phyloP scores from a whole-genome alignment of 2,888 invertebrate genomes.

The Sialis fuliginosa region DNA sequence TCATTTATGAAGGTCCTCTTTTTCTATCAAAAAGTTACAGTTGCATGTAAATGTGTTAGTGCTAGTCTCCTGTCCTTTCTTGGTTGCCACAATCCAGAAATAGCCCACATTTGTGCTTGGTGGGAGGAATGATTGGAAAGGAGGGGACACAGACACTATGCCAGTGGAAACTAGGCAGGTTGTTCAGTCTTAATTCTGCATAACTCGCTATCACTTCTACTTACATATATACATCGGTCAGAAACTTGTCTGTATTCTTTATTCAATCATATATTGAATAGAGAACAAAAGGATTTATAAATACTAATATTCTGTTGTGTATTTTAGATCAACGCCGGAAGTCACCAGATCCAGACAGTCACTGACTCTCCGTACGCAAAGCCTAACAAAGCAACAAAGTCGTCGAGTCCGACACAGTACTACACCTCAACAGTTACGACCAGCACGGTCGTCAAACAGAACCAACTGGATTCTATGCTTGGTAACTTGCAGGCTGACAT shows the following conservation, averaged over 20 bases:
- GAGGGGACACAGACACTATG: background rate
- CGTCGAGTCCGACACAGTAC: conserved; percentile 35
- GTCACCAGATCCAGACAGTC: conserved; percentile 44
- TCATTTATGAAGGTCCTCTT: background rate
- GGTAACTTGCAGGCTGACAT: conserved; percentile 90
- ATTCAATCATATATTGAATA: no score
- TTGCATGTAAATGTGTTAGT: conserved; percentile 7
- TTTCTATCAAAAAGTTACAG: background rate
- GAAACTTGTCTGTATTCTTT: background rate
- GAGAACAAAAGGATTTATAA: no score
- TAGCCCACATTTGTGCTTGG: conserved; percentile 19
- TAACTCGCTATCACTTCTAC: no score
- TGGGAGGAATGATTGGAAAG: conserved; percentile 7
- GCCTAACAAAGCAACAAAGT: conserved; percentile 37
- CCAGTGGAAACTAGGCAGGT: background rate
- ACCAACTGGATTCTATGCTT: conserved; percentile 59
- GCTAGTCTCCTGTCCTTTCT: conserved; percentile 34
- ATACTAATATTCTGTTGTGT: background rate
- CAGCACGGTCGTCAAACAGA: conserved; percentile 26
- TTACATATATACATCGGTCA: background rate
- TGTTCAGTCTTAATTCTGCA: conserved; percentile 1
- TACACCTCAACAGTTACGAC: conserved; percentile 16
- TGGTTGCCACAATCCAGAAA: conserved; percentile 37
- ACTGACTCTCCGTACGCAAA: conserved; percentile 53
- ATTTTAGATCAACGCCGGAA: conserved; percentile 40